Evolutionary conservation across 37 sponge, comb jelly and placozoan species (phyloP), one percentile per base, ranked within the genome.

Genomic region (Beroe forskalii): DNA sequence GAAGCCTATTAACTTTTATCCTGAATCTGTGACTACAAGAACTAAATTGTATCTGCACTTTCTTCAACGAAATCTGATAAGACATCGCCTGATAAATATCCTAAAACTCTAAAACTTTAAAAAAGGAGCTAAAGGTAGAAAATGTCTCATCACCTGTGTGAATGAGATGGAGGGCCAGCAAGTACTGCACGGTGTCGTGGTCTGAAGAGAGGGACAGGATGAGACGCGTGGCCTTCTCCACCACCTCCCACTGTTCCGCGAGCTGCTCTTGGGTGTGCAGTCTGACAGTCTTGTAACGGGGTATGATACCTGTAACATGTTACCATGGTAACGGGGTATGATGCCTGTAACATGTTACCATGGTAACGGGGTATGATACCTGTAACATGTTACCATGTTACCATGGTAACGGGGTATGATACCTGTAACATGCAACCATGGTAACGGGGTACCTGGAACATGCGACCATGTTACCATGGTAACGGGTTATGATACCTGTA

Each of bases 271-370:
- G 75, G 35, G 75, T 37, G 75, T 72, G 75, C 9, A 72, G 39
- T 8, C 75, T 3, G 19, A 72, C 75, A 35, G 75, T 72, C 75
- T 72, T 72, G 75, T 72, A 72, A 4, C 14, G 75, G 23, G 75
- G 75, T 20, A 30, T 37, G 40, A 72, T 72, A 32, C 75, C 75
- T 64, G n/a, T n/a, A n/a, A 24, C 60, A 55, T 19, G 9, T 55
- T 19, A 55, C 9, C 60, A 55, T 19, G 60, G 60, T 55, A 55
- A 55, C 60, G 17, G 14, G 9, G 60, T 9, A 55, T 55, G 17
- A 19, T 55, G 60, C 9, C 14, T 9, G 60, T 55, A 55, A 17
- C 14, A 19, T 55, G 17, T 55, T 55, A 55, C 60, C 60, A 55
- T 55, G 60, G 60, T 19, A 55, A 55, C 17, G 17, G 14, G 9